A percentile compares a stretch with the other conserved stretches of the same genome.
Evolutionary conservation across 2,113 vertebrate species (phyloP).

Genomic region (Pimephales promelas): DNA sequence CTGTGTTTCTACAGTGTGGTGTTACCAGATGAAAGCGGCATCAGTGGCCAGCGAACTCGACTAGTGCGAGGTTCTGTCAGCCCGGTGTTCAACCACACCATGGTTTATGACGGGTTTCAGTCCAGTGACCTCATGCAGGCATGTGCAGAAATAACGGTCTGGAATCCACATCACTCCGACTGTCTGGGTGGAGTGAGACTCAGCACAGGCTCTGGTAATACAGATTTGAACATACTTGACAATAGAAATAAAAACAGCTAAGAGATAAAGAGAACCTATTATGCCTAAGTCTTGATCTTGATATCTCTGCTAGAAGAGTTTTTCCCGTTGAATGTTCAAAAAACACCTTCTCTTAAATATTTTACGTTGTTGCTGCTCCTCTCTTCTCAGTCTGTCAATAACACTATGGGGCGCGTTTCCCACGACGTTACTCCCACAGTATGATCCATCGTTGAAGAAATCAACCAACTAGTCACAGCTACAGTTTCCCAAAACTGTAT

Average conservation of each 20-base stretch:
- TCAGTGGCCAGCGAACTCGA: slow-evolving; percentile 87
- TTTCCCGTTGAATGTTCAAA: too few relatives aligned
- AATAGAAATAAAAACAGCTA: background rate
- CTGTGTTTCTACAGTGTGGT: slow-evolving; percentile 78
- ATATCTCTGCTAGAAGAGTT: too few relatives aligned
- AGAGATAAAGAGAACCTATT: background rate
- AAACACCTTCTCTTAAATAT: too few relatives aligned
- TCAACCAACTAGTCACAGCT: too few relatives aligned
- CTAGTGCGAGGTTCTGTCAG: slow-evolving; percentile 83
- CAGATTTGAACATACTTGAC: background rate
- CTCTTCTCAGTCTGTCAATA: too few relatives aligned
- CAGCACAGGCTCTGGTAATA: slow-evolving; percentile 87
- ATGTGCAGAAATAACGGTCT: slow-evolving; percentile 90
- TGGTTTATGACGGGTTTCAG: slow-evolving; percentile 96
- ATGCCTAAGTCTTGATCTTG: too few relatives aligned
- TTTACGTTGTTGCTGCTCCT: too few relatives aligned
- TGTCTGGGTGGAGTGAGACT: slow-evolving; percentile 87
- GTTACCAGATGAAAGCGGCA: slow-evolving; percentile 87
- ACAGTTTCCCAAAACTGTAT: too few relatives aligned
- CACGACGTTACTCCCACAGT: too few relatives aligned
- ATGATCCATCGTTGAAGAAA: too few relatives aligned
- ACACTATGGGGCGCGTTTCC: too few relatives aligned
- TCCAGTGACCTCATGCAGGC: slow-evolving; percentile 85
- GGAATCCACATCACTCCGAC: slow-evolving; percentile 75
- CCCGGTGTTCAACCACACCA: slow-evolving; percentile 94